Percentiles rank a stretch among this genome's conserved stretches.
Evolutionary conservation across 2,888 invertebrate species (phyloP).

Genomic region (Melinaea menophilus): DNA sequence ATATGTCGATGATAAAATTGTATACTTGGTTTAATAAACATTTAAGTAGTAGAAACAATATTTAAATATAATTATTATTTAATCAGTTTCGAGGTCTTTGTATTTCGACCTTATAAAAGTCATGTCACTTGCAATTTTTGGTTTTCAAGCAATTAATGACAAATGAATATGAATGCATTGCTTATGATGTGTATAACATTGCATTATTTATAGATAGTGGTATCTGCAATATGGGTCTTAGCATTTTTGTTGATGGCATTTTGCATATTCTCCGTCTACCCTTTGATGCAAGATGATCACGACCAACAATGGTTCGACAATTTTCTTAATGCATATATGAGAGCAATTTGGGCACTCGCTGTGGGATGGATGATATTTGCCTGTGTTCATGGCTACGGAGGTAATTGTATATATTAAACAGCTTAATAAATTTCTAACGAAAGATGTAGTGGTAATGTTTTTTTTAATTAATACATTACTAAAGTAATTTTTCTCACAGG

Average conservation of each 20-base stretch:
- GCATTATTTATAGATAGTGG: constrained; percentile 10
- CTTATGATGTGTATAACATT: background rate
- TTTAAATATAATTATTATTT: no score
- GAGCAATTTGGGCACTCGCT: constrained; percentile 66
- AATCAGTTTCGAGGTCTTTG: no score
- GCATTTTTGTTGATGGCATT: constrained; percentile 21
- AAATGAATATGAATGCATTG: no score
- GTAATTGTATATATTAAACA: constrained; percentile 35
- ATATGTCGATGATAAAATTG: constrained; percentile 1
- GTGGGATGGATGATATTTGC: constrained; percentile 69
- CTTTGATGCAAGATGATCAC: constrained; percentile 43
- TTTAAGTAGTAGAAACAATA: no score
- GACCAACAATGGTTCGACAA: constrained; percentile 49
- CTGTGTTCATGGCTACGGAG: constrained; percentile 66
- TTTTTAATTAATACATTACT: no score
- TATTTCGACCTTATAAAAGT: no score
- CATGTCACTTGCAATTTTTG: no score
- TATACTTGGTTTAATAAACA: no score
- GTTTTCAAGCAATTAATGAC: no score
- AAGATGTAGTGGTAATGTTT: no score
- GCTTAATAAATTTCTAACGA: no score
- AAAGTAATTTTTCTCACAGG: constrained; percentile 20
- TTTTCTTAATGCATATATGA: constrained; percentile 55
- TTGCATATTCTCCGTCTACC: constrained; percentile 27
- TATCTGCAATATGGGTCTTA: constrained; percentile 20